Evolutionary conservation across 1,140 invertebrate genomes (phyloP).

Genomic region (Drosophila miranda): DNA sequence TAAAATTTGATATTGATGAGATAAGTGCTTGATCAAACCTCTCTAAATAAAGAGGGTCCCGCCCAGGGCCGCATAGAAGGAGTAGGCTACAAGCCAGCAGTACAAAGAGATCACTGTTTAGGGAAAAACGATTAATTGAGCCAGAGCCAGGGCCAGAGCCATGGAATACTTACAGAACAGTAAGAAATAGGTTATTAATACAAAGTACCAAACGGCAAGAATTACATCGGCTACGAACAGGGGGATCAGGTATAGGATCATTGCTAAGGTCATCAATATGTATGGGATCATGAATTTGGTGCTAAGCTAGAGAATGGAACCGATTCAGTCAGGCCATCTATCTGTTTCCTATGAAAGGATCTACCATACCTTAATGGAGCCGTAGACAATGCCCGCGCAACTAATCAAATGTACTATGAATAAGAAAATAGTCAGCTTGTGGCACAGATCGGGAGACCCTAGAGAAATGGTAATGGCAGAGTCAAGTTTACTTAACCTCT

Average conservation of each 20-base stretch:
- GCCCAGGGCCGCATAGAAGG: slow-evolving; percentile 64
- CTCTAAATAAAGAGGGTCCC: slow-evolving; percentile 49
- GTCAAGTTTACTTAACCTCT: not conserved
- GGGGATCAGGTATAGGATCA: slow-evolving; percentile 42
- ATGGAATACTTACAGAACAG: slow-evolving; percentile 40
- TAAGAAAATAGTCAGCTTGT: slow-evolving; percentile 42
- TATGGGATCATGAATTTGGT: slow-evolving; percentile 53
- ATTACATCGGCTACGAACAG: slow-evolving; percentile 50
- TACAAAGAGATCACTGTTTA: slow-evolving; percentile 38
- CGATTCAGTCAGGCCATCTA: not conserved
- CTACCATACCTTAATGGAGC: slow-evolving; percentile 28
- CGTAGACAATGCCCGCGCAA: slow-evolving; percentile 26
- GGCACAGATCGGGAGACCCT: slow-evolving; percentile 54
- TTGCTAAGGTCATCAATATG: slow-evolving; percentile 31
- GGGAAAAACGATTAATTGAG: not conserved
- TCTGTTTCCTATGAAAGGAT: not conserved
- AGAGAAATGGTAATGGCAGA: too few relatives aligned
- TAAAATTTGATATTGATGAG: slow-evolving; percentile 14
- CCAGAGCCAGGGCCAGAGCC: too few relatives aligned
- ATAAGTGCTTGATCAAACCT: not conserved
- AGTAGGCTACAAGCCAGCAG: slow-evolving; percentile 61
- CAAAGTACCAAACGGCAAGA: slow-evolving; percentile 34
- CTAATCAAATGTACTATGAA: slow-evolving; percentile 43
- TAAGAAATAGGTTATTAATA: slow-evolving; percentile 25
- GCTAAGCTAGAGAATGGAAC: slow-evolving; percentile 22